Evolutionary conservation across 1,140 invertebrate species (phyloP), one percentile per base, ranked within the genome.

Genomic region (Pogonomyrmex barbatus): DNA sequence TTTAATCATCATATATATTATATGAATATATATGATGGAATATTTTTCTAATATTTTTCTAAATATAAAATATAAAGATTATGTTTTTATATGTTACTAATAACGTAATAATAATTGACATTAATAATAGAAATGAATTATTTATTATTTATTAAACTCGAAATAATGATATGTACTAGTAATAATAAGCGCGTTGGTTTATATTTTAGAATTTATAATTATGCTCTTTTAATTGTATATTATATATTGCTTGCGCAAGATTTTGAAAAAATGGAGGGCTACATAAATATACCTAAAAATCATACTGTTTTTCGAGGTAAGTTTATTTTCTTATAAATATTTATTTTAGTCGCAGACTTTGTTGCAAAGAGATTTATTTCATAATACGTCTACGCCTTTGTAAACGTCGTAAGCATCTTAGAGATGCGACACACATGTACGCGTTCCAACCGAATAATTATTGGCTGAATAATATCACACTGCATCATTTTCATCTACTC

Each of bases 381-480:
- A 65, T 85, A 75, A n/a, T 3, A 36, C 60, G 60, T 68, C 88
- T 90, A 91, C 91, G 91, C 91, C 90, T 83, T 86, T 91, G 88
- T 70, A 39, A 45, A 50, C 67, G 73, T 85, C 36, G 65, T 85
- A 42, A 87, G 56, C 62, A 86, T 89, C 78, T 89, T 85, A 67
- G 88, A 86, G 91, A 91, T 91, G 89, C 76, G 83, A 88, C 67
- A 81, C 91, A 91, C 89, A 90, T 91, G 91, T 86, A 86, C 36
- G 45, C 42, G 33, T 33, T 9, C 1, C 45, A 58, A n/a, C 45
- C 14, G 76, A 62, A 62, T 54, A 91, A 87, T 56, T 75, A 87
- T 91, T 91, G 91, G 76, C 88, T 87, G 0, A 24, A 12, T n/a
- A 45, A 8, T 17, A n/a, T 30, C 62, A 14, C 12, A n/a, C 30